Base-by-base conservation (phyloP, 2,113 vertebrate species). In the Nibea coibor region DNA sequence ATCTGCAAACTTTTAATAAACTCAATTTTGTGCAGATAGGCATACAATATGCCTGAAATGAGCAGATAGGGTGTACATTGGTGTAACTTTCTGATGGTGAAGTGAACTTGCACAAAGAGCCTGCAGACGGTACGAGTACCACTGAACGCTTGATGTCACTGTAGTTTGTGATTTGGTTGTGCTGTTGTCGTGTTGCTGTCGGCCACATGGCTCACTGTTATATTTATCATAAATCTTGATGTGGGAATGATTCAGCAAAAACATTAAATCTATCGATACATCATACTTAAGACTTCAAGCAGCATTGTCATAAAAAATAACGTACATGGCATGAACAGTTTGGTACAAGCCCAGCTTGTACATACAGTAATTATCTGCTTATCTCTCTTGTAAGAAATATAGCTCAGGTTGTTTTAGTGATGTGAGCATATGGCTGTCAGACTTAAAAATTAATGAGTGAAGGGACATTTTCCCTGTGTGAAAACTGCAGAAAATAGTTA, bases 281-380 rank as follows among this genome's bases (percentile, higher is more conserved):
- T 78, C 80, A 67, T 5, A 65, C 43, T 80, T 20, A 63, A n/a
- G 6, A 83, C 79, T 84, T 80, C 50, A 85, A 90, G 90, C 87
- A 86, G 84, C 83, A 89, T 59, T 65, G 66, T 85, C 43, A 86
- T 50, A 42, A 57, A 77, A 43, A 75, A 42, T 59, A 66, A 61
- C 11, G 31, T 64, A 86, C 12, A 20, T 56, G 56, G 75, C 47
- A 75, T 64, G 43, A 75, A 64, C 3, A 56, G 54, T 64, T 67
- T 56, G 48, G 75, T 69, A 92, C 91, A 91, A 93, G 87, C 86
- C 89, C 91, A 91, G 91, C 93, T 92, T 75, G 85, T 85, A 80
- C 72, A 53, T 48, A 85, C 75, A 85, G 70, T 81, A 81, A 83
- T 75, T 66, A 76, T 72, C 66, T 10, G 20, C 59, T 39, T 39